A percentile compares a stretch with the other conserved stretches of the same genome.
Evolutionary conservation across 2,797 vertebrate genomes (phyloP).

Genomic region (Oreortyx pictus): DNA sequence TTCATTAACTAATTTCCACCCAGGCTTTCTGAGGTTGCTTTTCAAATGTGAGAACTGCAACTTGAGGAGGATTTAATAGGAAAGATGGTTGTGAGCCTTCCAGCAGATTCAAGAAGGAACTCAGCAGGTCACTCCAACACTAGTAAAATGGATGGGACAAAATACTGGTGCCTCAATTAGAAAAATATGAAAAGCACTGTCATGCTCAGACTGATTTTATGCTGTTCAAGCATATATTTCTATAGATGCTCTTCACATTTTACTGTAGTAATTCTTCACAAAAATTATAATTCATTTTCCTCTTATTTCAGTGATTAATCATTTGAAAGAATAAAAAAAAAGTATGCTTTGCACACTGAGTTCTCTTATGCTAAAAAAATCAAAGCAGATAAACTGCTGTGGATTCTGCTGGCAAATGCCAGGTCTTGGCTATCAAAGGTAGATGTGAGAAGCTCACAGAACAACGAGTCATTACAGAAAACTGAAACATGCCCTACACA

Average conservation of each 20-base stretch:
- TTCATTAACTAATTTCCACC: neutral
- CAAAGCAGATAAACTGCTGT: neutral
- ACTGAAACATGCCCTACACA: neutral
- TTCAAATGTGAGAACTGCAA: neutral
- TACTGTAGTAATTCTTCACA: neutral
- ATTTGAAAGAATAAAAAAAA: neutral
- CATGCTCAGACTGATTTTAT: neutral
- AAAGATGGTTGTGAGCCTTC: neutral
- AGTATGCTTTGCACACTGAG: neutral
- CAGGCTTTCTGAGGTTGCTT: neutral
- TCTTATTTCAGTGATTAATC: neutral
- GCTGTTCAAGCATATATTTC: neutral
- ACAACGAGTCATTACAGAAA: neutral
- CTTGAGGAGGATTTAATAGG: neutral
- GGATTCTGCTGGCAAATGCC: neutral
- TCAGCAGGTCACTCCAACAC: neutral
- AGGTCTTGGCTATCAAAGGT: fast-evolving
- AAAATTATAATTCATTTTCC: neutral
- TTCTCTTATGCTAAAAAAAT: neutral
- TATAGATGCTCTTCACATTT: neutral
- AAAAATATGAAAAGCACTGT: neutral
- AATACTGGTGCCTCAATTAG: neutral
- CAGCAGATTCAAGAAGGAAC: neutral
- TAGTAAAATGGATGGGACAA: neutral
- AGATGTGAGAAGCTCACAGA: neutral